Evolutionary conservation across 2,888 invertebrate genomes (phyloP).

Genomic region (Flexamia atlantica): DNA sequence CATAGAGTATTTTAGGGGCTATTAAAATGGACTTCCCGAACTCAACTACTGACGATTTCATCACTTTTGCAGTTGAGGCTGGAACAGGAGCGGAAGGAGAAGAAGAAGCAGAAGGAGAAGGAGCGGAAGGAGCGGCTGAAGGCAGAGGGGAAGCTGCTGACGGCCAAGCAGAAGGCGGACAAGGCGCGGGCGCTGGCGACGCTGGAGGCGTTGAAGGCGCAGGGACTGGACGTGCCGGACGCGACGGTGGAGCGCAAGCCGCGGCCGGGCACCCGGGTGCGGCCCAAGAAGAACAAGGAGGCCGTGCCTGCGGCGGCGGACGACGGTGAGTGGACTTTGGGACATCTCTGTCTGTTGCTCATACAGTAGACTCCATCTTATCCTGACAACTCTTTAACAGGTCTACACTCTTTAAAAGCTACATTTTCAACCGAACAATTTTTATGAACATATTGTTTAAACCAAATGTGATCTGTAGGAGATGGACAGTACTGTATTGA

Average conservation of each 20-base stretch:
- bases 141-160: constrained; percentile 96
- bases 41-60: background rate
- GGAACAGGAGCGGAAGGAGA: constrained; percentile 93
- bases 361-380: no score
- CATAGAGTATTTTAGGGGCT: no score
- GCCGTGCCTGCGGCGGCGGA: constrained; percentile 27
- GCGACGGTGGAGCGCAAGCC: constrained; percentile 81
- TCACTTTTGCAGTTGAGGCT: constrained; percentile 77
- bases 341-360: no score
- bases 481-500: no score
- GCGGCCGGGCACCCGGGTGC: constrained; percentile 84
- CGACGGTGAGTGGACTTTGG: constrained; percentile 22
- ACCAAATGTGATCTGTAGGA: no score
- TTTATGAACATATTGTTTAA: no score
- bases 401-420: no score
- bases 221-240: constrained; percentile 88
- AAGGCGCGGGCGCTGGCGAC: constrained; percentile 92
- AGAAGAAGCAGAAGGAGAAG: constrained; percentile 94
- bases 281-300: constrained; percentile 78
- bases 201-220: constrained; percentile 92
- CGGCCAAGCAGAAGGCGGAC: constrained; percentile 95
- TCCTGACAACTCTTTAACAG: no score
- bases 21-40: no score
- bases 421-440: no score
- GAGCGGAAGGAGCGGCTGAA: constrained; percentile 95